A percentile compares a stretch with the other conserved stretches of the same genome.
These are phyloP conservation scores for Callosobruchus maculatus DNA, from an alignment of 2,888 invertebrate genomes.

Conservation along the genomic window DNA sequence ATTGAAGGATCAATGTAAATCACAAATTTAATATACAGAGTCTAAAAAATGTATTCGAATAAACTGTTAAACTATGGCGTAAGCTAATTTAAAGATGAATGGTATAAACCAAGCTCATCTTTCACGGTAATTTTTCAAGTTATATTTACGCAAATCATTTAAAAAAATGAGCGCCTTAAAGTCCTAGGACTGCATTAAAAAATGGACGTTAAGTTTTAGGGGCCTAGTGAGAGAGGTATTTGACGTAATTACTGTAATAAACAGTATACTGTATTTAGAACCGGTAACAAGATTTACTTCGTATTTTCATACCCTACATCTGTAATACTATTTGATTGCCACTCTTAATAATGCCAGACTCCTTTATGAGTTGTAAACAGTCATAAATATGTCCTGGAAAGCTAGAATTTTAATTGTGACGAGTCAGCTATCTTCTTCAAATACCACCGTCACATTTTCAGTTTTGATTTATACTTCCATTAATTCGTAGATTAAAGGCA, in stretches of 20 bases:
- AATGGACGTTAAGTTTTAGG: no score
- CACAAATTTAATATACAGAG: no score
- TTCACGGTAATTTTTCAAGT: no score
- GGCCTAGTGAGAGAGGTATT: no score
- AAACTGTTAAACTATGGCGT: no score
- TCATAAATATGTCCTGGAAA: not conserved
- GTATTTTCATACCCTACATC: not conserved
- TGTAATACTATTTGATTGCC: not conserved
- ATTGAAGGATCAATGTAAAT: no score
- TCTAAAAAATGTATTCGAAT: no score
- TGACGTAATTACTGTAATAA: not conserved
- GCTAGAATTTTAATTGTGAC: not conserved
- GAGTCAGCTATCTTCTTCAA: not conserved
- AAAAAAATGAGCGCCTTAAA: no score
- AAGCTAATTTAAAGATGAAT: no score
- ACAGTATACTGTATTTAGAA: not conserved
- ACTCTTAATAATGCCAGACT: not conserved
- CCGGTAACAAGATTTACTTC: not conserved
- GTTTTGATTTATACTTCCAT: not conserved
- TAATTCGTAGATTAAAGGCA: not conserved
- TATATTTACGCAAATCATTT: no score
- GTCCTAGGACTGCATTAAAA: no score
- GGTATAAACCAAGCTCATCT: no score
- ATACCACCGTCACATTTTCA: not conserved
- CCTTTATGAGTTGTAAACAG: not conserved